These are phyloP conservation scores for Buathra laborator DNA, from an alignment of 2,888 invertebrate genomes.

Conservation along the genomic window DNA sequence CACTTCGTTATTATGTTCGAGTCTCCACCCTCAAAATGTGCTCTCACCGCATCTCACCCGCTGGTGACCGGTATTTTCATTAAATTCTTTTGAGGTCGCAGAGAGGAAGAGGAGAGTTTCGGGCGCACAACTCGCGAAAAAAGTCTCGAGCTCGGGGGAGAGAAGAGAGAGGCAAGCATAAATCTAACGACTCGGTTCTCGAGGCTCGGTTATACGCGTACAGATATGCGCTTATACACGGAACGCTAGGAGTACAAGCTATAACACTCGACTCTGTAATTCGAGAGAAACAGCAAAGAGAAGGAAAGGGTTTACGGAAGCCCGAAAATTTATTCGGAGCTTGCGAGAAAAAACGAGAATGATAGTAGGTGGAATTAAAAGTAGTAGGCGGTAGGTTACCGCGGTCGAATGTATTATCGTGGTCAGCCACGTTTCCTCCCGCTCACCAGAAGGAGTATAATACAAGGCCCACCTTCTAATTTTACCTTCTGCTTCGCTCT, in stretches of 20 bases:
- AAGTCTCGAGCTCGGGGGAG: conserved; percentile 75
- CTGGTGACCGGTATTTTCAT: conserved; percentile 80
- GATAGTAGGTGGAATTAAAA: conserved; percentile 76
- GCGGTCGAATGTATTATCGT: conserved; percentile 76
- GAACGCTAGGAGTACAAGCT: conserved; percentile 11
- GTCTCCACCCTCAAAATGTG: conserved; percentile 43
- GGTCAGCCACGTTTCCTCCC: conserved; percentile 47
- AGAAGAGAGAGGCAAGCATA: conserved; percentile 74
- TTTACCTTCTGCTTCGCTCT: background rate
- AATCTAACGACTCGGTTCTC: conserved; percentile 78
- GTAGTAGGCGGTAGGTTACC: conserved; percentile 73
- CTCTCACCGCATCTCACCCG: conserved; percentile 38
- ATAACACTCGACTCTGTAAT: conserved; percentile 53
- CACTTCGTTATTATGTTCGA: conserved; percentile 53
- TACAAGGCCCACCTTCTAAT: conserved; percentile 17
- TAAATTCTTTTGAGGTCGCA: conserved; percentile 81
- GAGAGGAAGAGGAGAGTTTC: conserved; percentile 4
- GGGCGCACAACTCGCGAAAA: conserved; percentile 70
- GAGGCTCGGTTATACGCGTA: conserved; percentile 51
- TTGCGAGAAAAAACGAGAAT: conserved; percentile 47
- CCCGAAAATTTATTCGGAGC: conserved; percentile 74
- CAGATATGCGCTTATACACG: conserved; percentile 33
- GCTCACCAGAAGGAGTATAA: conserved; percentile 25
- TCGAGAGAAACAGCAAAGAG: conserved; percentile 54
- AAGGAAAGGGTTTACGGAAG: conserved; percentile 33